Conservation (phyloP, 2,797 vertebrate species). For the Cossypha polioptera region DNA sequence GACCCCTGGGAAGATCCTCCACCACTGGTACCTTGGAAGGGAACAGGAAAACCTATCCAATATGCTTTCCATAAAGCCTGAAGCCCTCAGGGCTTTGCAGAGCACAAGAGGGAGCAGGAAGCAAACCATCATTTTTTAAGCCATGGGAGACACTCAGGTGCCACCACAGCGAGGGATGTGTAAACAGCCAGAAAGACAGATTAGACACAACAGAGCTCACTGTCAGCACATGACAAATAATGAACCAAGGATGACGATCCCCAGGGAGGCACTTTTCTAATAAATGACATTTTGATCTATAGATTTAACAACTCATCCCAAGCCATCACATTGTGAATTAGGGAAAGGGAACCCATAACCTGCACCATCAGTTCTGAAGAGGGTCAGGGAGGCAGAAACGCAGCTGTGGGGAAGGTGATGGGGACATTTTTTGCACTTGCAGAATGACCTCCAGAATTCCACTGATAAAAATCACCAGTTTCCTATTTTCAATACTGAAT, state of each 20-base stretch:
- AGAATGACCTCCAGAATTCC: background rate
- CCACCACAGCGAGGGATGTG: background rate
- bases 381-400: background rate
- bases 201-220: background rate
- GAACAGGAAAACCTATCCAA: background rate
- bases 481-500: background rate
- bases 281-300: conserved; percentile 23
- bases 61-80: fast-evolving
- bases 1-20: background rate
- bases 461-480: background rate
- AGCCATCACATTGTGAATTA: background rate
- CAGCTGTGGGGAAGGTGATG: background rate
- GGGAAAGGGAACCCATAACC: background rate
- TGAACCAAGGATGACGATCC: background rate
- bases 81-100: fast-evolving
- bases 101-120: background rate
- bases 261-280: background rate
- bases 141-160: background rate
- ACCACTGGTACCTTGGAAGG: fast-evolving
- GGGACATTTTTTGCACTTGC: background rate
- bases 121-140: background rate
- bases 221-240: background rate
- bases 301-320: background rate
- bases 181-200: background rate
- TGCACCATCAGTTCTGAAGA: background rate